Evolutionary conservation across 2,888 invertebrate species (phyloP).

Genomic region (Mycalesis mineus): DNA sequence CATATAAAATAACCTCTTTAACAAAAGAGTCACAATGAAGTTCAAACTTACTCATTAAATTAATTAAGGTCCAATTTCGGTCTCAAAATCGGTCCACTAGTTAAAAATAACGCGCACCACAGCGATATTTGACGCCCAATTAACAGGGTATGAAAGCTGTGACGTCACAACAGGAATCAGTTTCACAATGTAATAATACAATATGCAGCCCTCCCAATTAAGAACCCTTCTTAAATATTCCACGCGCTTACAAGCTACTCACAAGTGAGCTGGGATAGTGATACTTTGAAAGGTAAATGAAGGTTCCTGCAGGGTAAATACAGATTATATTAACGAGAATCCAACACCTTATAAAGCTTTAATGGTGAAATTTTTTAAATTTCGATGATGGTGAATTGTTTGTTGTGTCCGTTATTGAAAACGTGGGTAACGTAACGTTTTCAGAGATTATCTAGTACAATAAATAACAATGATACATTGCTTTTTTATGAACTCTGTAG

Average conservation of each 20-base stretch:
- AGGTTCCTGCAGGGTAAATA: neutral
- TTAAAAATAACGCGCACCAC: too few relatives aligned
- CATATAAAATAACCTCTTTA: too few relatives aligned
- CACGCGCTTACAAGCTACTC: neutral
- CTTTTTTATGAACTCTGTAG: too few relatives aligned
- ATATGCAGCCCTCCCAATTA: conserved; percentile 4
- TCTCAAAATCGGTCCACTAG: too few relatives aligned
- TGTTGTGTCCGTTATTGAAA: too few relatives aligned
- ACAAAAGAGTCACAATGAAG: too few relatives aligned
- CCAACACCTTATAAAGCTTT: neutral
- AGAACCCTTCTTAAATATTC: conserved; percentile 6
- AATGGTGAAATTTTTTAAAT: neutral
- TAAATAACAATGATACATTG: too few relatives aligned
- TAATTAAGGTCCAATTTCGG: too few relatives aligned
- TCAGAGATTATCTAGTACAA: too few relatives aligned
- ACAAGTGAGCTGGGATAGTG: conserved; percentile 7
- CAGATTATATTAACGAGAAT: conserved; percentile 1
- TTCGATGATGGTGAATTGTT: too few relatives aligned
- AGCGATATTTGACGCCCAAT: neutral
- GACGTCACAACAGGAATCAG: neutral
- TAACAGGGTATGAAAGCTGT: neutral
- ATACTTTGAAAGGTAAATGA: conserved; percentile 8
- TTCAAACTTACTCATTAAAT: too few relatives aligned
- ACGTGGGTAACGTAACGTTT: too few relatives aligned
- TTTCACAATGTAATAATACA: neutral